Base-by-base conservation (phyloP, 2,797 vertebrate genomes). In the Amniataba percoides region DNA sequence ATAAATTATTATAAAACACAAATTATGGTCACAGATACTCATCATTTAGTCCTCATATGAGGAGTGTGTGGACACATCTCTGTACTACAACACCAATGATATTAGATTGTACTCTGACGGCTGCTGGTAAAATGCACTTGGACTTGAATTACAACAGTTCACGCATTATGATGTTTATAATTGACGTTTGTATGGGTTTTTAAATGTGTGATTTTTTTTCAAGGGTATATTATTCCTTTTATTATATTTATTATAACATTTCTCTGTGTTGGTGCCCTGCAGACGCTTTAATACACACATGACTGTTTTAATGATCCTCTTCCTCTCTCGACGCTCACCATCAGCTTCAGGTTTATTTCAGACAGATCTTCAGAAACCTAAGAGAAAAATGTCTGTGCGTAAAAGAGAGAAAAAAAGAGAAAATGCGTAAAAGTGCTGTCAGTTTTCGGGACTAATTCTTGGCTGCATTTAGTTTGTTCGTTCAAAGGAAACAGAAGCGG, bases 141-240 rank as follows among this genome's bases (percentile, higher is more conserved):
- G 34, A 57, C 25, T 69, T 46, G 39, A 23, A 52, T 46, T 23
- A 52, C 31, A 7, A 23, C 34, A 27, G 34, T 36, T 36, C 7
- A 36, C 34, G 4, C 34, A n/a, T n/a, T 52, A 34, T 62, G 23
- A 25, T 27, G 13, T 63, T 68, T 40, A 19, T 2, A n/a, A 46
- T n/a, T 19, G 10, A 19, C 13, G 36, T 56, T 0, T 19, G 21
- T n/a, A 2, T 3, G 3, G 0, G 12, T 15, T 25, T 53, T 51
- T 31, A 34, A n/a, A 42, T 34, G 1, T 36, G 65, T 65, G 2
- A 31, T 64, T 52, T 31, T 52, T 31, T 34, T 8, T 2, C 13
- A 34, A 0, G 3, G 4, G 5, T 6, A 36, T 36, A 25, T 23
- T 7, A n/a, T 40, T 0, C 0, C 0, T 55, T 34, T 2, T 3